Conservation (phyloP, 2,888 invertebrate genomes). For the Heliothis peltigera region DNA sequence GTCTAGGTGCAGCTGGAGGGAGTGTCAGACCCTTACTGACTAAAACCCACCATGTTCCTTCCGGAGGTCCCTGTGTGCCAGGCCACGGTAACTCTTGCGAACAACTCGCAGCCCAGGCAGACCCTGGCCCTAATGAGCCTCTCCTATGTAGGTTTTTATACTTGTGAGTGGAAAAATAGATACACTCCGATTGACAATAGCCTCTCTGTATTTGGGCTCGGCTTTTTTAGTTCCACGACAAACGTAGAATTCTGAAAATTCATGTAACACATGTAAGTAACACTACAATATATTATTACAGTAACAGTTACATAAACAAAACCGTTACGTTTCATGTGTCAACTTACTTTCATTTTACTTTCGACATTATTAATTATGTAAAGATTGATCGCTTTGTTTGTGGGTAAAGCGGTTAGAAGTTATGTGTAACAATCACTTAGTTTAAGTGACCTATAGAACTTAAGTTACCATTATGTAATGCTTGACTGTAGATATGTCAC, state of each 20-base stretch:
- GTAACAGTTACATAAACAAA: slow-evolving; percentile 67
- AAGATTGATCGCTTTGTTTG: slow-evolving; percentile 68
- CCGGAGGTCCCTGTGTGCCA: too few relatives aligned
- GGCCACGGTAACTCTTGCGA: too few relatives aligned
- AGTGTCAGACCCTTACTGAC: too few relatives aligned
- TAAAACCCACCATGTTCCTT: too few relatives aligned
- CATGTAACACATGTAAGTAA: slow-evolving; percentile 23
- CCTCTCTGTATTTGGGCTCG: background rate
- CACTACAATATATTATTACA: slow-evolving; percentile 53
- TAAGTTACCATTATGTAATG: slow-evolving; percentile 37
- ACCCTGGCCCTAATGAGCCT: too few relatives aligned
- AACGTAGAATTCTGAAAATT: slow-evolving; percentile 18
- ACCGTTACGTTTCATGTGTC: slow-evolving; percentile 63
- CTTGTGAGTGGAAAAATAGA: too few relatives aligned
- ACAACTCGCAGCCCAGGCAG: too few relatives aligned
- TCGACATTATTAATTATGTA: slow-evolving; percentile 66
- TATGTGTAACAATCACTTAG: slow-evolving; percentile 38
- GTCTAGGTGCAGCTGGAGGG: too few relatives aligned
- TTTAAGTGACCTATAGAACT: slow-evolving; percentile 37
- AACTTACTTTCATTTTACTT: slow-evolving; percentile 67
- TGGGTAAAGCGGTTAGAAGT: slow-evolving; percentile 32
- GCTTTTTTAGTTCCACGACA: background rate
- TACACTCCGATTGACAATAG: background rate
- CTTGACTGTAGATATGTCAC: slow-evolving; percentile 21
- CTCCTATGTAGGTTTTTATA: background rate